Base-by-base conservation (phyloP, 2,888 invertebrate species). In the Lumbricus terrestris region DNA sequence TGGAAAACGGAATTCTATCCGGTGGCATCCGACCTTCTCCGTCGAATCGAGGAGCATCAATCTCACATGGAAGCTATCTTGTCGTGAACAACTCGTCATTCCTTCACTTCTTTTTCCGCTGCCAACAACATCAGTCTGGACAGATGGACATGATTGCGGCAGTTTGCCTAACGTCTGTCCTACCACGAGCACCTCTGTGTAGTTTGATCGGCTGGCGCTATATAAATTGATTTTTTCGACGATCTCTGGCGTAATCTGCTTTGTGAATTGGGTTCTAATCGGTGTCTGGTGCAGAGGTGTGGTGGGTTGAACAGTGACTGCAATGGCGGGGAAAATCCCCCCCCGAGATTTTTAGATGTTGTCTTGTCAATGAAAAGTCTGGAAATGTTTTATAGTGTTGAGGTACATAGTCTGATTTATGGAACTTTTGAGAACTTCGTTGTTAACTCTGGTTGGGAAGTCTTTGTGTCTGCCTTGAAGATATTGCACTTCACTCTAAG, bases 1-100 rank as follows among this genome's bases (percentile, higher is more conserved):
- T 95, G 95, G 95, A 93, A 94, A 90, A 92, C 92, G 33, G 94
- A 95, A 90, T 95, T 95, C 92, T 93, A 93, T 92, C 94, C 94
- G 42, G 94, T 95, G 23, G 95, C 94, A 29, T 92, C 93, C 42
- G 93, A 94, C 90, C 92, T 95, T n/a, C 91, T 94, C 89, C 93
- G 94, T 82, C 92, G 95, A 89, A 93, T 95, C 35, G 94, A 94
- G 91, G 90, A 92, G 13, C 93, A 94, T 91, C 93, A 93, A 90
- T 94, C 94, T 29, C 91, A 93, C 88, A 93, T 95, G 90, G 94
- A 94, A 92, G 93, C 93, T 18, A 91, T 94, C 18, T 93, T 93
- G 37, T 40, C 40, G 83, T 83, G 85, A 85, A 85, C 13, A 85
- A 20, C 85, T 35, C 29, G 35, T 85, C 23, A 23, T 85, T 69